Base-by-base conservation (phyloP, 2,113 vertebrate genomes). In the Myiopsitta monachus region DNA sequence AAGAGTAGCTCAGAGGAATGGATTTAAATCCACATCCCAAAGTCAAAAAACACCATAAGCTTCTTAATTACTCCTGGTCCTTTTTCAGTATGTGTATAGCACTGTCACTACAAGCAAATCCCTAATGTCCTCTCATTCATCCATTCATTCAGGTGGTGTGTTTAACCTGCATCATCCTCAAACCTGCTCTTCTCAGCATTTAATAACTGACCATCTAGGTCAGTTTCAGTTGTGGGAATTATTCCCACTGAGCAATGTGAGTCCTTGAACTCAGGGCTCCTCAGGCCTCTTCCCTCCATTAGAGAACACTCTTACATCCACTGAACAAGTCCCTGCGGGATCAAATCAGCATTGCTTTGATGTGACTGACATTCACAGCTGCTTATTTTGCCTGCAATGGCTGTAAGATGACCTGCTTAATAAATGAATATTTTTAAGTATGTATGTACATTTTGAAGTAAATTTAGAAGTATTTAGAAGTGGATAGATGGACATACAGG, bases 161-260 rank as follows among this genome's bases (percentile, higher is more conserved):
- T 79, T 96, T 95, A 94, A 90, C 83, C 79, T 83, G 85, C 72
- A 83, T 90, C 87, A 86, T 80, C 41, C 46, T 79, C 87, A 91
- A 69, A 87, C 28, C 68, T 76, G 52, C 88, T 86, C 92, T 84
- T 74, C 66, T 72, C 85, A 90, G 62, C 63, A 19, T 72, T 92
- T 93, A 57, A 93, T 94, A 66, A 86, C 67, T 36, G 59, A 84
- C 92, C 92, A 88, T 91, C 70, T 76, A 83, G 91, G 85, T 64
- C 87, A 88, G 47, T 51, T 54, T 63, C 36, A 64, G 41, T n/a
- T 86, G 23, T 63, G 75, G 49, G 67, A 75, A 63, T 94, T 78
- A 44, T 33, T 84, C 94, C 80, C 66, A 82, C 31, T 13, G 39
- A 87, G 44, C 66, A 73, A n/a, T 17, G 33, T n/a, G 61, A 61